Evolutionary conservation across 2,888 invertebrate species (phyloP).

Genomic region (Salticus scenicus): DNA sequence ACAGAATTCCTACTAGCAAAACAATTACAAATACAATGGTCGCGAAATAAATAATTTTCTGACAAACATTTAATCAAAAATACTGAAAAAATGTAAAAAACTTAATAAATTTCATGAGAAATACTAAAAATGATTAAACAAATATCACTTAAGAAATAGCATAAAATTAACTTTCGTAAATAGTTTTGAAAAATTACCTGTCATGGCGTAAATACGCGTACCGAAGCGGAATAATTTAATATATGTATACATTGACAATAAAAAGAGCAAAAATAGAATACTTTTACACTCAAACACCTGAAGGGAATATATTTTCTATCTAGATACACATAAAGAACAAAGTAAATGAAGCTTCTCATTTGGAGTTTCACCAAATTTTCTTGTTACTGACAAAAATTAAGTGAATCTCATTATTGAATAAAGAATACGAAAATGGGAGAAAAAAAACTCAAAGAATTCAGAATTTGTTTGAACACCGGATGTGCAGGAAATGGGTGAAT

Average conservation of each 20-base stretch:
- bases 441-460: background rate
- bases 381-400: slow-evolving; percentile 2
- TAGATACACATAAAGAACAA: background rate
- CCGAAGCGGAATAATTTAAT: background rate
- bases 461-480: background rate
- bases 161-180: background rate
- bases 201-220: background rate
- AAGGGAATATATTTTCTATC: background rate
- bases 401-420: slow-evolving; percentile 18
- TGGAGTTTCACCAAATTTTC: background rate
- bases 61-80: too few species aligned
- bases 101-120: too few species aligned
- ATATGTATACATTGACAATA: background rate
- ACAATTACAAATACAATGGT: too few species aligned
- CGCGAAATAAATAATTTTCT: too few species aligned
- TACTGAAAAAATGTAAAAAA: too few species aligned
- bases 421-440: background rate
- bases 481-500: background rate
- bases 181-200: background rate
- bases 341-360: background rate
- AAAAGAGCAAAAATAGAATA: background rate
- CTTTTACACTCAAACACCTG: background rate
- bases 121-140: background rate
- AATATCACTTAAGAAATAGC: background rate
- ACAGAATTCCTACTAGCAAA: too few species aligned